Base-by-base conservation (phyloP, 2,888 invertebrate species). In the Pocota personata region DNA sequence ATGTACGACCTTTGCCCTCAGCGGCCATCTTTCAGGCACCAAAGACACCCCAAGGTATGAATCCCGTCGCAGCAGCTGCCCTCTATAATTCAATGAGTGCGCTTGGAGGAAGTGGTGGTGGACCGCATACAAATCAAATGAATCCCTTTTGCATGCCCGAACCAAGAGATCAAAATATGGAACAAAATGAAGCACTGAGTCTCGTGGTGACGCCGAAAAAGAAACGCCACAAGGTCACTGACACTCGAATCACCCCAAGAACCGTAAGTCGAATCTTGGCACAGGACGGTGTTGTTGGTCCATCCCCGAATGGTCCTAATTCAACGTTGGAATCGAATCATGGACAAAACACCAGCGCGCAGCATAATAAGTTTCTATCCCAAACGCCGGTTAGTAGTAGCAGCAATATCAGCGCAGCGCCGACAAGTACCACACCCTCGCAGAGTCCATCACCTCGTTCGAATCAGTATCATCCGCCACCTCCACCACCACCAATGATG, bases 181-280 rank as follows among this genome's bases (percentile, higher is more conserved):
- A 98, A 92, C 97, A 98, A 92, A 97, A 97, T 92, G 98, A 98
- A 92, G 98, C 98, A 3, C 95, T 99, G 76, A 98, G 98, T 91
- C 94, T 98, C 89, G 98, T 99, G 79, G 98, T 98, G 89, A 97
- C 97, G 57, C 97, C 97, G 1, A 98, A 98, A 93, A 98, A 98
- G 94, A 98, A 98, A 93, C 95, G 99, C 73, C 98, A 98, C 91
- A 99, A 99, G 96, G 97, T 98, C 90, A 98, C 98, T 40, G 98
- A 98, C 91, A 97, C 98, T 71, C 94, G 98, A 89, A 97, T 98
- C 89, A 97, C 98, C 35, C 97, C 98, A 21, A 94, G 98, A 88
- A 97, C 98, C 60, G 97, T 97, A 55, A 97, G 97, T 92, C 94
- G 97, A 88, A 96, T 97, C 88, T 93, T 97, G 89, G 97, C 96